Evolutionary conservation across 2,888 invertebrate species (phyloP).

Genomic region (Chirona hameri): DNA sequence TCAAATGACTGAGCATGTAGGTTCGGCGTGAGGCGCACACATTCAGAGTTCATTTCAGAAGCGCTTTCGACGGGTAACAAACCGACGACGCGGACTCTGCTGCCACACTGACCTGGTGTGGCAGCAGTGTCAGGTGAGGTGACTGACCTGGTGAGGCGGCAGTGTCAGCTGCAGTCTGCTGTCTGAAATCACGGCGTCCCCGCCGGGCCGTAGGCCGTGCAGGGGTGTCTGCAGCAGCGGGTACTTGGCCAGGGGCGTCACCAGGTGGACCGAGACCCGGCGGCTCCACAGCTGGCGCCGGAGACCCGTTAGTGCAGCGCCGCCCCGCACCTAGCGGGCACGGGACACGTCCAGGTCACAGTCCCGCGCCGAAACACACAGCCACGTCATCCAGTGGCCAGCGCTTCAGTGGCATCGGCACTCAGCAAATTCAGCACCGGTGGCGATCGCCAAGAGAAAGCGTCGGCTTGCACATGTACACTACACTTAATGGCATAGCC

Average conservation of each 20-base stretch:
- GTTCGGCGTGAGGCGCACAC: too few species aligned
- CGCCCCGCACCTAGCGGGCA: neutral
- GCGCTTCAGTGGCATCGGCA: too few species aligned
- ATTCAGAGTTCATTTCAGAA: too few species aligned
- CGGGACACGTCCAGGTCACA: neutral
- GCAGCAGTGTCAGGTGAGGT: neutral
- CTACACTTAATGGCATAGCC: too few species aligned
- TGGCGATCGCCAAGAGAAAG: too few species aligned
- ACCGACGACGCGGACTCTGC: neutral
- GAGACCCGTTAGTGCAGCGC: constrained; percentile 2
- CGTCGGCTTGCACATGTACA: too few species aligned
- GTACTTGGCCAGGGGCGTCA: neutral
- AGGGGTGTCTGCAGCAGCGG: neutral
- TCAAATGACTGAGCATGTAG: too few species aligned
- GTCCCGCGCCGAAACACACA: neutral
- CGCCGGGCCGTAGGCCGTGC: neutral
- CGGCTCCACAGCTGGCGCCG: constrained; percentile 25
- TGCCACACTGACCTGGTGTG: neutral
- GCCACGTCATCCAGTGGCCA: neutral
- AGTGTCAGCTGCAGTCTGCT: neutral
- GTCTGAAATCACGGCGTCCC: neutral
- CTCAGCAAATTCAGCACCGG: too few species aligned
- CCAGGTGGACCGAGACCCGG: neutral
- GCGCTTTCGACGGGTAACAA: too few species aligned
- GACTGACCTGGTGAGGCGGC: neutral